Evolutionary conservation across 2,888 invertebrate species (phyloP), one percentile per base, ranked within the genome.

Genomic region (Pseudococcus longispinus): DNA sequence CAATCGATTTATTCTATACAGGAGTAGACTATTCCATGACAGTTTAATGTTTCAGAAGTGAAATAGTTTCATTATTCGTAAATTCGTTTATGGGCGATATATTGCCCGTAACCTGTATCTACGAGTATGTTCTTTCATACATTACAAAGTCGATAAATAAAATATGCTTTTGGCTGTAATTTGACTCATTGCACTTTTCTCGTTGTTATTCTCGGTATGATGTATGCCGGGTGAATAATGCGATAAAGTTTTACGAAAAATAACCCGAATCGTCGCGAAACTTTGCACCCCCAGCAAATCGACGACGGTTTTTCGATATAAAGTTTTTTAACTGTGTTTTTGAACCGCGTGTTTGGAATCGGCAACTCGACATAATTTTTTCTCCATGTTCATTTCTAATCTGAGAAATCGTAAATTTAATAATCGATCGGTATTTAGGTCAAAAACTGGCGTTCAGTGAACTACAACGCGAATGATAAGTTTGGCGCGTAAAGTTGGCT

Each of bases 391-490:
- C 18, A 80, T 80, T n/a, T 80, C 4, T 42, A 80, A 80, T 80
- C 42, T 42, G 20, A 42, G 18, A 20, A 42, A 80, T 80, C 77
- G 42, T 80, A 80, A 80, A 80, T 80, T 80, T 42, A 80, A 23
- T 80, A 80, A 80, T 80, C 77, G 77, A 80, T 80, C 18, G n/a
- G 20, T 80, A 80, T 42, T 20, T 80, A 80, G 77, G 77, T 80
- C 77, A 42, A 42, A 80, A 80, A 80, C 32, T 29, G 77, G 77
- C 77, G 77, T 70, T 70, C 70, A 70, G 15, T 70, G 70, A 70
- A 70, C 70, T 70, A 70, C 55, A 1, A 26, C 23, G 23, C 23
- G 20, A 29, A 70, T 70, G 70, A 70, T 70, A 70, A 70, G 18
- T 29, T 70, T 70, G 32, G 32, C 70, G 70, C 70, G 70, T 29